phyloP scores from a whole-genome alignment of 2,113 vertebrate genomes.

The Notechis scutatus region DNA sequence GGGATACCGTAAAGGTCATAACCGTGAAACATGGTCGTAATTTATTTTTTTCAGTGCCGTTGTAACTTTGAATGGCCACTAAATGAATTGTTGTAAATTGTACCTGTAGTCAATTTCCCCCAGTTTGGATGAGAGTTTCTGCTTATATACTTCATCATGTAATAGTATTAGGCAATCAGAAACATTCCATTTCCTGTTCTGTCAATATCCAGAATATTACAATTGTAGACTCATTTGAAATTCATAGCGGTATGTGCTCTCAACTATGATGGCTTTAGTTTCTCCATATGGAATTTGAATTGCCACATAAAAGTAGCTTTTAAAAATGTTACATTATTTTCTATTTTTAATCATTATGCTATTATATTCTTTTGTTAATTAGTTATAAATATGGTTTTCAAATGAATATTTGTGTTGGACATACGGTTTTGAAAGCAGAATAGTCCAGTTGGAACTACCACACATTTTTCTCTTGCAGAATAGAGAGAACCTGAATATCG shows the following conservation, averaged over 20 bases:
- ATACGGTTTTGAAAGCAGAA: background rate
- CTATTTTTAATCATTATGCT: background rate
- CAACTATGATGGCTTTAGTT: background rate
- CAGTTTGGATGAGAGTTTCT: background rate
- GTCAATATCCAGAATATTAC: background rate
- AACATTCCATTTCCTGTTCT: background rate
- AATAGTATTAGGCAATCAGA: background rate
- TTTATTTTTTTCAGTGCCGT: no score
- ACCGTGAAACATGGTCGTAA: no score
- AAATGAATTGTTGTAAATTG: no score
- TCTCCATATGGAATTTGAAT: background rate
- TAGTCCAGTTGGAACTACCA: background rate
- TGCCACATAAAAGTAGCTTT: background rate
- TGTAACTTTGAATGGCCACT: no score
- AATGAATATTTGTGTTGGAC: accelerated
- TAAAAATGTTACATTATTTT: background rate
- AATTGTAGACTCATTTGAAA: background rate
- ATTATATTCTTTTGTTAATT: background rate
- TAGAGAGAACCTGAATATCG: background rate
- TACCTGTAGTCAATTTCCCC: background rate
- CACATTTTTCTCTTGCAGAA: background rate
- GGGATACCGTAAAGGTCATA: no score
- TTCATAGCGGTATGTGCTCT: background rate
- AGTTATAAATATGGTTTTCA: background rate
- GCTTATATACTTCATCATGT: background rate